phyloP scores from a whole-genome alignment of 2,888 invertebrate species.

The Drosophila maculinotata region DNA sequence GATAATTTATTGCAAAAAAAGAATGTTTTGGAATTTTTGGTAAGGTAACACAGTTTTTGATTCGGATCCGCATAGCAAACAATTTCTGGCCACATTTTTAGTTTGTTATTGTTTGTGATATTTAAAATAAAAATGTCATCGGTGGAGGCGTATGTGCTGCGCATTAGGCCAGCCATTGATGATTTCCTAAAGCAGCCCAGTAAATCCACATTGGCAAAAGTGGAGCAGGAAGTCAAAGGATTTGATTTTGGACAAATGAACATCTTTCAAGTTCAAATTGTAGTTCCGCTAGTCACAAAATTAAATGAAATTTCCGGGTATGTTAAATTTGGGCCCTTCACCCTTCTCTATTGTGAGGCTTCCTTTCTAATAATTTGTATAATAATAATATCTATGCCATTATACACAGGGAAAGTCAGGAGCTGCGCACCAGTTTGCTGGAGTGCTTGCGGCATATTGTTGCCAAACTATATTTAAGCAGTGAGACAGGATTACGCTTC shows the following conservation, averaged over 20 bases:
- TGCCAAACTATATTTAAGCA: conserved; percentile 76
- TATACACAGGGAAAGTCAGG: conserved; percentile 73
- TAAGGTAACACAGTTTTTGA: neutral
- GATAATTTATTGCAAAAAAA: too few species aligned
- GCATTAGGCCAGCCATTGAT: conserved; percentile 82
- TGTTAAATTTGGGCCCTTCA: too few species aligned
- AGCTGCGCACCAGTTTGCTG: conserved; percentile 79
- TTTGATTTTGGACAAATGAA: conserved; percentile 79
- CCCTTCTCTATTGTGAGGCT: too few species aligned
- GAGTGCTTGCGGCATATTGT: conserved; percentile 78
- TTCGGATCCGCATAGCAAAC: neutral
- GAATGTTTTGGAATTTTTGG: neutral
- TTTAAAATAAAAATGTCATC: conserved; percentile 62
- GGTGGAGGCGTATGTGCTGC: conserved; percentile 77
- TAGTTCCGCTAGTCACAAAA: conserved; percentile 82
- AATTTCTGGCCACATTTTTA: neutral
- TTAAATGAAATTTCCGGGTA: conserved; percentile 82
- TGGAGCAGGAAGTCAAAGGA: conserved; percentile 73
- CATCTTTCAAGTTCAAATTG: conserved; percentile 80
- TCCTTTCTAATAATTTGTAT: too few species aligned
- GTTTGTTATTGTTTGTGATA: conserved; percentile 17
- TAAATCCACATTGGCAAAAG: conserved; percentile 61
- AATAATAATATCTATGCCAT: neutral
- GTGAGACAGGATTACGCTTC: conserved; percentile 79
- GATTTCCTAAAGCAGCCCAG: conserved; percentile 76